Base-by-base conservation (phyloP, 2,888 invertebrate genomes). In the Macrophya annulata region DNA sequence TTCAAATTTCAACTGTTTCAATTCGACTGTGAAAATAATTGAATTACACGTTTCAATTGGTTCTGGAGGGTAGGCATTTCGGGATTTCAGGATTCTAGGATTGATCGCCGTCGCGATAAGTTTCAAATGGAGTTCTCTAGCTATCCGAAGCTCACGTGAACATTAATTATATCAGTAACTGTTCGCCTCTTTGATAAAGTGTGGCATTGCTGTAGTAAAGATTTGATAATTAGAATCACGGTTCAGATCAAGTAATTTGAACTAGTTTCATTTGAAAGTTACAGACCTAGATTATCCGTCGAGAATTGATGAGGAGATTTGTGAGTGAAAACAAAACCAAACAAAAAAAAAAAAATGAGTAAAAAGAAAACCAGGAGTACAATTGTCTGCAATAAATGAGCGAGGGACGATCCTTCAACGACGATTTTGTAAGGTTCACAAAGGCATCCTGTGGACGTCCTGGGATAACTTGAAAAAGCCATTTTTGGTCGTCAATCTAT, bases 1-100 rank as follows among this genome's bases (percentile, higher is more conserved):
- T 81, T 81, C 62, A 15, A 81, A 43, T 59, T 81, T 81, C 81
- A 40, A 81, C 81, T 62, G 81, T 81, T 81, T 81, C 81, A 81
- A 81, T 62, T 81, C 81, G 43, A 81, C 62, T 81, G 81, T 81
- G 81, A 81, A 81, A 81, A 81, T 81, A 81, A 81, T 81, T 81
- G 81, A 81, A 81, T 81, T 43, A 81, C 81, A 81, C 81, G 81
- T 81, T 81, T 81, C 81, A 81, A 62, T 81, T 81, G 59, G 21
- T 81, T 62, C 81, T 62, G 81, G 40, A 43, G 62, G 62, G 59
- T 40, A 40, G 62, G 81, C 81, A 81, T 81, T 62, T 81, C 59
- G 81, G 62, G 81, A 62, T 40, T 81, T 81, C 81, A 31, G 62
- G 59, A 43, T 81, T 51, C 43, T 62, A 59, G 81, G 81, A 81